Evolutionary conservation across 2,888 invertebrate species (phyloP).

Genomic region (Oligia latruncula): DNA sequence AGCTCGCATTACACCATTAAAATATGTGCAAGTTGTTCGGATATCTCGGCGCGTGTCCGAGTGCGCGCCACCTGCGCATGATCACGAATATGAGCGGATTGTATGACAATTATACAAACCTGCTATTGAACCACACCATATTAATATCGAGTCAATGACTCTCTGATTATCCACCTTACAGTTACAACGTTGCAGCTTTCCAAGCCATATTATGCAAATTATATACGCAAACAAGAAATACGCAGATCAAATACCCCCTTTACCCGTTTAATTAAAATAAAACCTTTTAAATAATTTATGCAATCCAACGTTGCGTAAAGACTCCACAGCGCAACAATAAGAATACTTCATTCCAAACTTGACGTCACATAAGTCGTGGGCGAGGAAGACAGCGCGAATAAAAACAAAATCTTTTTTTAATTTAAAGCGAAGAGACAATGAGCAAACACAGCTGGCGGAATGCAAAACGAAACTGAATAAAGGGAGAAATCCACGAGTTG

Average conservation of each 20-base stretch:
- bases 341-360: constrained; percentile 88
- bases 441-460: constrained; percentile 89
- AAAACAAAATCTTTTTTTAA: constrained; percentile 86
- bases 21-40: constrained; percentile 63
- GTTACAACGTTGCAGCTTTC: constrained; percentile 57
- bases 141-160: constrained; percentile 67
- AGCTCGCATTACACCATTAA: constrained; percentile 16
- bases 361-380: constrained; percentile 89
- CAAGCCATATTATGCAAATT: constrained; percentile 67
- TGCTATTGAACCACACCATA: constrained; percentile 54
- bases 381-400: constrained; percentile 83
- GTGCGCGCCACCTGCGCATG: constrained; percentile 73
- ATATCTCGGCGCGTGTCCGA: constrained; percentile 73
- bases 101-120: constrained; percentile 63
- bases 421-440: constrained; percentile 88
- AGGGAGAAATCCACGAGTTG: constrained; percentile 80
- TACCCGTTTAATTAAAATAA: constrained; percentile 83
- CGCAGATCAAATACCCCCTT: constrained; percentile 63
- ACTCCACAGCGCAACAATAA: constrained; percentile 81
- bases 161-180: constrained; percentile 59
- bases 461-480: constrained; percentile 86
- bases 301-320: constrained; percentile 86
- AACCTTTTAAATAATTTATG: constrained; percentile 84
- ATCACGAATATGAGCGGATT: constrained; percentile 68
- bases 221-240: constrained; percentile 49